These are phyloP conservation scores for Phymorhynchus buccinoides DNA, from an alignment of 1,140 invertebrate species.

Conservation along the genomic window DNA sequence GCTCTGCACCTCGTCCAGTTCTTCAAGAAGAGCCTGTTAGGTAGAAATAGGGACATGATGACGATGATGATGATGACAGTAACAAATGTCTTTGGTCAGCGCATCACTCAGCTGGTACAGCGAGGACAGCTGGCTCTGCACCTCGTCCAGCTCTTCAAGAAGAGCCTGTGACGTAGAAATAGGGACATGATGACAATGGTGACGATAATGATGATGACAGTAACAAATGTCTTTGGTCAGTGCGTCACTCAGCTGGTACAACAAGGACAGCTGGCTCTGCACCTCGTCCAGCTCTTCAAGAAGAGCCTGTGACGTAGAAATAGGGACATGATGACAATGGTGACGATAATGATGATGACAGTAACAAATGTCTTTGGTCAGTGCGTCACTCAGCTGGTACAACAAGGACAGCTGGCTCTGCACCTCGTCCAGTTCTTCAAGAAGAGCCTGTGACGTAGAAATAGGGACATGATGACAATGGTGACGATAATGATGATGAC, in stretches of 20 bases:
- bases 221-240: conserved; percentile 68
- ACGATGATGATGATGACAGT: too few relatives aligned
- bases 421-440: conserved; percentile 62
- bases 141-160: conserved; percentile 60
- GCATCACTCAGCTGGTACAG: conserved; percentile 64
- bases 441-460: conserved; percentile 62
- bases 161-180: too few relatives aligned
- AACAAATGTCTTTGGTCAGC: conserved; percentile 67
- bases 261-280: conserved; percentile 56
- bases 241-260: conserved; percentile 63
- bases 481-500: too few relatives aligned
- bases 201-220: too few relatives aligned
- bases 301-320: conserved; percentile 62
- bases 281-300: conserved; percentile 62
- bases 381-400: conserved; percentile 61
- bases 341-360: too few relatives aligned
- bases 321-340: too few relatives aligned
- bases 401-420: conserved; percentile 59
- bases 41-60: too few relatives aligned
- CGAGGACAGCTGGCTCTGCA: conserved; percentile 57
- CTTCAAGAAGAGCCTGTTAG: conserved; percentile 60
- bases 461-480: too few relatives aligned
- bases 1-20: conserved; percentile 62
- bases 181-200: too few relatives aligned
- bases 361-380: conserved; percentile 69